phyloP scores from a whole-genome alignment of 2,797 vertebrate species.

The Myiothlypis coronata region DNA sequence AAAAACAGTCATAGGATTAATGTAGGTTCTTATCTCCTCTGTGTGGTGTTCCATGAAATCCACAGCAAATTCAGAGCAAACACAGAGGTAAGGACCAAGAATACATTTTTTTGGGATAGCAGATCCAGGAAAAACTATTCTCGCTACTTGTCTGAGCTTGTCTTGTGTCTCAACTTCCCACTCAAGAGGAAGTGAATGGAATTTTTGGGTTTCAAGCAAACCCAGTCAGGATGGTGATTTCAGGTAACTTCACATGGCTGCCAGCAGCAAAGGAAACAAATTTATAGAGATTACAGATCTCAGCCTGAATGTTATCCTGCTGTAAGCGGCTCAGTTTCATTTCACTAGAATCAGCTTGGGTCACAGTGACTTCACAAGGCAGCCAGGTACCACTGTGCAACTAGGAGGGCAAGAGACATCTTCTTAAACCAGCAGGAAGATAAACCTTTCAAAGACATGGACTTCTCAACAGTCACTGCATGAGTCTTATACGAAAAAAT shows the following conservation, averaged over 20 bases:
- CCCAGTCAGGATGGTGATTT: background rate
- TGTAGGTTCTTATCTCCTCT: background rate
- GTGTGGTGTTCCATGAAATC: background rate
- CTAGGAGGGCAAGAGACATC: rapidly evolving
- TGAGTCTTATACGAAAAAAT: background rate
- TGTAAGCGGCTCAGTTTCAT: rapidly evolving
- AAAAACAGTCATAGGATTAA: background rate
- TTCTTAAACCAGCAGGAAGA: background rate
- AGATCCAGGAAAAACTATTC: background rate
- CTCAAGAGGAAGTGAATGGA: background rate
- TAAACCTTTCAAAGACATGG: background rate
- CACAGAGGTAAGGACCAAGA: background rate
- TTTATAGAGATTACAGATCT: background rate
- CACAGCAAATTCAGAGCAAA: background rate
- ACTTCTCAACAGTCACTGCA: background rate
- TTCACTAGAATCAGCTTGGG: background rate
- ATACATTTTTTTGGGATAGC: background rate
- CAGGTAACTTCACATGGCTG: background rate
- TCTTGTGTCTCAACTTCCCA: background rate
- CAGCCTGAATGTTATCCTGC: background rate
- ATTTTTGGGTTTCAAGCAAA: background rate
- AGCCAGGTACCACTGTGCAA: background rate
- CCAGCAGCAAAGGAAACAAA: background rate
- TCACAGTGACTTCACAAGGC: background rate
- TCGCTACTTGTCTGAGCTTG: background rate